A percentile compares a stretch with the other conserved stretches of the same genome.
Conservation (phyloP, 2,888 invertebrate genomes). For the Chloroclystis v-ata region DNA sequence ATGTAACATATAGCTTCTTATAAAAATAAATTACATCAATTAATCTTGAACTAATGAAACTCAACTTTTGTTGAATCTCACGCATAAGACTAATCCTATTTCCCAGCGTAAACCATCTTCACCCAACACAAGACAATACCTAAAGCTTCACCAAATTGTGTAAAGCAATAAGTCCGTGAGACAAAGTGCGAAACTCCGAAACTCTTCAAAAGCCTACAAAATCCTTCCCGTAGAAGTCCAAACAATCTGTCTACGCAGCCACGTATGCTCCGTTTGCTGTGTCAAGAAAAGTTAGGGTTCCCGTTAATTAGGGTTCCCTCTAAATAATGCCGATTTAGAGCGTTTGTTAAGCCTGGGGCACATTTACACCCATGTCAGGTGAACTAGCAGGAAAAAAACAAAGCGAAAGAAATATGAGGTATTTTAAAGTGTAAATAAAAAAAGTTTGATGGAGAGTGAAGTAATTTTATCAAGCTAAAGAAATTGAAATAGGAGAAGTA, state of each 20-base stretch:
- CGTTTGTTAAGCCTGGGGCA: slow-evolving; percentile 54
- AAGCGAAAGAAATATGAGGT: too few relatives aligned
- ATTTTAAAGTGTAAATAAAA: too few relatives aligned
- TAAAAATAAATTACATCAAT: too few relatives aligned
- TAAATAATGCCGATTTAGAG: slow-evolving; percentile 65
- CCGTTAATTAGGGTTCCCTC: slow-evolving; percentile 58
- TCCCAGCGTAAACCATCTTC: slow-evolving; percentile 1
- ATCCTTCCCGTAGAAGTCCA: slow-evolving; percentile 52
- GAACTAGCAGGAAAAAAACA: neutral
- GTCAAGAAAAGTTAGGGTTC: slow-evolving; percentile 65
- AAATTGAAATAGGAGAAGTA: too few relatives aligned
- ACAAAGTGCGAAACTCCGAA: slow-evolving; percentile 36
- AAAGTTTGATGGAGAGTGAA: too few relatives aligned
- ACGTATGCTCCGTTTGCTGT: slow-evolving; percentile 47
- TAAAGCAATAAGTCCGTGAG: slow-evolving; percentile 26
- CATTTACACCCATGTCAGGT: slow-evolving; percentile 5
- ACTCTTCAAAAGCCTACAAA: slow-evolving; percentile 43
- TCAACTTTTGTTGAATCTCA: too few relatives aligned
- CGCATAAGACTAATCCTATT: slow-evolving; percentile 5
- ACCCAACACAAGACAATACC: slow-evolving; percentile 8
- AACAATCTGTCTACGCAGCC: slow-evolving; percentile 51
- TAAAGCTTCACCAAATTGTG: slow-evolving; percentile 9
- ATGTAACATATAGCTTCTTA: too few relatives aligned
- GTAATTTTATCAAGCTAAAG: too few relatives aligned
- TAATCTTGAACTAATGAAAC: too few relatives aligned